Percentiles rank a stretch among this genome's conserved stretches.
Evolutionary conservation across 2,888 invertebrate genomes (phyloP).

Genomic region (Euzophera pinguis): DNA sequence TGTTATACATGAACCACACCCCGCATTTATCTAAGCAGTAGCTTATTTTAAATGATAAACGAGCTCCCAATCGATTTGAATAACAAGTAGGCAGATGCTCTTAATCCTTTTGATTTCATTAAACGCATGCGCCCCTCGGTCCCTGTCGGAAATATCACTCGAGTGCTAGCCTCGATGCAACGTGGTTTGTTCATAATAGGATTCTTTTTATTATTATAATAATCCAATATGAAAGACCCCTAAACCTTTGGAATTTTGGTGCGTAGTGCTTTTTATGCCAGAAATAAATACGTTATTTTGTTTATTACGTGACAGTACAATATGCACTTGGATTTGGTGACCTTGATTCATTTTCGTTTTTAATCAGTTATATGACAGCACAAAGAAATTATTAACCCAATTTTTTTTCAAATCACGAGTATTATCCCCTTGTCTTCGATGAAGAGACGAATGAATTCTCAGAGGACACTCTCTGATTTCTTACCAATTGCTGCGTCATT

Average conservation of each 20-base stretch:
- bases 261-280: slow-evolving; percentile 28
- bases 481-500: slow-evolving; percentile 64
- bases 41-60: slow-evolving; percentile 79
- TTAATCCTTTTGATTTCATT: slow-evolving; percentile 80
- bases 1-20: slow-evolving; percentile 73
- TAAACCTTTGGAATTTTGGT: slow-evolving; percentile 30
- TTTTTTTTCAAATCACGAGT: slow-evolving; percentile 47
- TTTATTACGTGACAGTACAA: slow-evolving; percentile 51
- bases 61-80: slow-evolving; percentile 79
- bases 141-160: slow-evolving; percentile 79
- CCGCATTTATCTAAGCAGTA: slow-evolving; percentile 76
- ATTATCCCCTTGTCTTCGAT: slow-evolving; percentile 40
- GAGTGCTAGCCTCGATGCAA: slow-evolving; percentile 59
- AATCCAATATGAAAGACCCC: slow-evolving; percentile 18
- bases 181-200: slow-evolving; percentile 60
- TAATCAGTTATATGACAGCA: background rate
- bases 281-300: slow-evolving; percentile 40
- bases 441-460: slow-evolving; percentile 64
- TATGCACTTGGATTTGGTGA: slow-evolving; percentile 40
- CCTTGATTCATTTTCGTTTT: too few relatives aligned
- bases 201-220: slow-evolving; percentile 39
- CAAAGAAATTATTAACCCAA: slow-evolving; percentile 34
- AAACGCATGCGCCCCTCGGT: slow-evolving; percentile 75
- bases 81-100: slow-evolving; percentile 79
- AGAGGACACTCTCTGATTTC: slow-evolving; percentile 50